Conservation (phyloP, 92 coral and sea anemone genomes). For the Heliopora coerulea region DNA sequence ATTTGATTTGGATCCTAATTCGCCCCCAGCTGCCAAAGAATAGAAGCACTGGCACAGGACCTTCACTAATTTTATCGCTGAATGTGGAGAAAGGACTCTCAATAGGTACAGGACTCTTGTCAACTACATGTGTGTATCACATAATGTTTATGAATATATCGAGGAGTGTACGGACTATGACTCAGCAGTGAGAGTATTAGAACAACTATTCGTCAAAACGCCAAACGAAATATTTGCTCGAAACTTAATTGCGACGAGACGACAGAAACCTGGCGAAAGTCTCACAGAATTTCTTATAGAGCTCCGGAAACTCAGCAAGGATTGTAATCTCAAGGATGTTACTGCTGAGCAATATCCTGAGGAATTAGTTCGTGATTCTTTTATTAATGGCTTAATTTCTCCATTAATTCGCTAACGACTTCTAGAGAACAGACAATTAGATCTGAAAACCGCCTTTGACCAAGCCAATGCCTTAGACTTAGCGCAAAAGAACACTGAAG, state of each 20-base stretch:
- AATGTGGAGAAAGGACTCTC: no score
- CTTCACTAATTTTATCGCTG: no score
- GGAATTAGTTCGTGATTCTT: constrained; percentile 17
- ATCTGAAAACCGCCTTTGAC: constrained; percentile 36
- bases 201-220: constrained; percentile 31
- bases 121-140: no score
- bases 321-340: constrained; percentile 26
- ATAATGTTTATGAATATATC: no score
- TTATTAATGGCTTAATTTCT: constrained; percentile 10
- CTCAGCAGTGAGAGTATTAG: constrained; percentile 17
- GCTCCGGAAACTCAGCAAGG: constrained; percentile 26
- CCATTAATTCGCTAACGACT: constrained; percentile 38
- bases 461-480: no score
- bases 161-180: constrained; percentile 27
- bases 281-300: constrained; percentile 37
- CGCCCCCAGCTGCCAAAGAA: no score
- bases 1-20: no score
- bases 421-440: constrained; percentile 17
- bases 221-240: no score
- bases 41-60: no score
- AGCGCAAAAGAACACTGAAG: no score
- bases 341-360: constrained; percentile 27
- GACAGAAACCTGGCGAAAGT: constrained; percentile 36
- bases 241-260: constrained; percentile 31
- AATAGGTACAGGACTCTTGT: no score